phyloP scores from a whole-genome alignment of 2,113 vertebrate genomes.

The Otis tarda region DNA sequence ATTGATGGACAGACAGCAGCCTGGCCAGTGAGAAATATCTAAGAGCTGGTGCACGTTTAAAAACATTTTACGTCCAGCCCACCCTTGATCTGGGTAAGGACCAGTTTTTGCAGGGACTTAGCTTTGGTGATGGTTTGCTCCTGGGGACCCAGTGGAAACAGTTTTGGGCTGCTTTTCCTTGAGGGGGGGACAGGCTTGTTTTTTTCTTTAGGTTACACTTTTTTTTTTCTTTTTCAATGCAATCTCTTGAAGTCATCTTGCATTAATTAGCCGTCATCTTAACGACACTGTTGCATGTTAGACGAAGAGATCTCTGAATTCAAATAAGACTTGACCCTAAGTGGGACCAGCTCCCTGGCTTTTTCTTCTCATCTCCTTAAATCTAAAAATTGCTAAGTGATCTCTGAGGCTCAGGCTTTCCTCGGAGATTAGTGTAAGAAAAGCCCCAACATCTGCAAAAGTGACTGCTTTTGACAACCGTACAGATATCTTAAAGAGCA shows the following conservation, averaged over 20 bases:
- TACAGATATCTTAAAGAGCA: conserved; percentile 77
- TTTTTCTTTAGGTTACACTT: conserved; percentile 30
- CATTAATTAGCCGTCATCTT: conserved; percentile 73
- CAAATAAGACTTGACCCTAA: conserved; percentile 75
- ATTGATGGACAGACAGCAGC: neutral
- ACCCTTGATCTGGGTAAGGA: neutral
- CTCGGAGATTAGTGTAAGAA: conserved; percentile 80
- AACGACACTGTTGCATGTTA: conserved; percentile 68
- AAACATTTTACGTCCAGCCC: neutral
- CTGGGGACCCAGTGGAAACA: neutral
- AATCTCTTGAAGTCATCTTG: conserved; percentile 70
- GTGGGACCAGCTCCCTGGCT: conserved; percentile 69
- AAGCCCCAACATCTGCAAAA: conserved; percentile 78
- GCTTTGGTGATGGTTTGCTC: neutral
- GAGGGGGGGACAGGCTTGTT: neutral
- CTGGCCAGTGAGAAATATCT: neutral
- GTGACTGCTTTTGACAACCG: conserved; percentile 79
- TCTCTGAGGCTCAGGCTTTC: conserved; percentile 78
- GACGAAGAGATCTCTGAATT: conserved; percentile 71
- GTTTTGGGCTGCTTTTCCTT: neutral
- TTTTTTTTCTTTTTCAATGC: conserved; percentile 11
- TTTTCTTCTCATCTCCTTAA: conserved; percentile 79
- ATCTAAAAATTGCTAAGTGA: conserved; percentile 81
- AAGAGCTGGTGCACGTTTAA: neutral
- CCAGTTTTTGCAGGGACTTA: neutral